These are phyloP conservation scores for Coccyzus lansbergi DNA, from an alignment of 2,797 vertebrate genomes.

Conservation along the genomic window DNA sequence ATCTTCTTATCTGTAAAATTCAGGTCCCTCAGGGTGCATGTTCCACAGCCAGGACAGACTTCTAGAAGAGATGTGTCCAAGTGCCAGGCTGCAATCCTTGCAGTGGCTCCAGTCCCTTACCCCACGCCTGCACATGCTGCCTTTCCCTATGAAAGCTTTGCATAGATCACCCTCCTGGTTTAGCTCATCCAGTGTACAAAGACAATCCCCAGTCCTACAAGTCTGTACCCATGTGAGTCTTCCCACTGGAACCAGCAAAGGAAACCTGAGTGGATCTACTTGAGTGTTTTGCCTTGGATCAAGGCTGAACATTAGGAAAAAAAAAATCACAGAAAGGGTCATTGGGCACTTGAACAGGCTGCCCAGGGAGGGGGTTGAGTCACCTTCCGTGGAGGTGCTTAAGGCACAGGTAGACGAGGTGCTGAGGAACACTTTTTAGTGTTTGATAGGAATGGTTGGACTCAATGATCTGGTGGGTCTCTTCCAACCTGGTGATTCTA, in stretches of 20 bases:
- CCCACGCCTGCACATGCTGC: neutral
- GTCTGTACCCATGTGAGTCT: neutral
- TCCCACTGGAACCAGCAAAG: neutral
- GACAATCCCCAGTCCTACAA: neutral
- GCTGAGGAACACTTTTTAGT: no score
- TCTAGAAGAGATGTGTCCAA: neutral
- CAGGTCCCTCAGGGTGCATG: accelerated
- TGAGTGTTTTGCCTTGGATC: neutral
- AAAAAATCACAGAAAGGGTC: no score
- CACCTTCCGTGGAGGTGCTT: no score
- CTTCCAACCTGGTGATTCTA: no score
- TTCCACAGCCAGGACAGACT: neutral
- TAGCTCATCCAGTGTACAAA: neutral
- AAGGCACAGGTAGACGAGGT: no score
- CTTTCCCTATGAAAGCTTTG: neutral
- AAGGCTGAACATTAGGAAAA: no score
- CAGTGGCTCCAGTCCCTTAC: neutral
- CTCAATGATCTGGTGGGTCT: no score
- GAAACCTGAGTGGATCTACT: neutral
- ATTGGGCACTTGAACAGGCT: no score
- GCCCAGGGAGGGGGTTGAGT: no score
- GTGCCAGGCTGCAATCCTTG: neutral
- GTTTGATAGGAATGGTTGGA: no score
- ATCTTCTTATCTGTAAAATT: neutral
- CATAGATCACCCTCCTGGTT: neutral